Evolutionary conservation across 2,113 vertebrate genomes (phyloP).

Genomic region (Sapayoa aenigma): DNA sequence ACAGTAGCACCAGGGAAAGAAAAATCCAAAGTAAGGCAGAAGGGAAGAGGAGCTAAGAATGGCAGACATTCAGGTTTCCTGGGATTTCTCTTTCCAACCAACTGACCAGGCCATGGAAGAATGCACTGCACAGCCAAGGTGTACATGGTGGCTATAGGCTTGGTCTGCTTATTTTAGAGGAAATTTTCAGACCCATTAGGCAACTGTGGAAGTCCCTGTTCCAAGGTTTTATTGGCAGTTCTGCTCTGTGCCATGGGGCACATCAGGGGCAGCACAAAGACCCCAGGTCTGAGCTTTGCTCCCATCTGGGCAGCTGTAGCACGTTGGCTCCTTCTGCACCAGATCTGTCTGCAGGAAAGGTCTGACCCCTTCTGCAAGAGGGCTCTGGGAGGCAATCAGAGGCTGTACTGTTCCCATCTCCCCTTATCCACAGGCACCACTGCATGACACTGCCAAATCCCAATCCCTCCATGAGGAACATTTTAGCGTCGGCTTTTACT

Average conservation of each 20-base stretch:
- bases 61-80: not conserved
- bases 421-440: not conserved
- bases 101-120: fast-evolving
- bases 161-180: not conserved
- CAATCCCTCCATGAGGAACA: not conserved
- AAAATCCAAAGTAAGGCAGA: not conserved
- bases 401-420: not conserved
- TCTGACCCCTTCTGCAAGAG: not conserved
- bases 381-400: not conserved
- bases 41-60: not conserved
- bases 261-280: not conserved
- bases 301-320: not conserved
- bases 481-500: not conserved
- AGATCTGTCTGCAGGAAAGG: not conserved
- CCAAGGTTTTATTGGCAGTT: not conserved
- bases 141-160: not conserved
- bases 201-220: not conserved
- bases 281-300: not conserved
- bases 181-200: not conserved
- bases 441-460: not conserved
- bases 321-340: not conserved
- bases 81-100: not conserved
- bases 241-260: fast-evolving
- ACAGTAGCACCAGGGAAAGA: not conserved
- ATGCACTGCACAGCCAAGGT: fast-evolving